Evolutionary conservation across 2,888 invertebrate species (phyloP), one percentile per base, ranked within the genome.

Genomic region (Lochmaea capreae): DNA sequence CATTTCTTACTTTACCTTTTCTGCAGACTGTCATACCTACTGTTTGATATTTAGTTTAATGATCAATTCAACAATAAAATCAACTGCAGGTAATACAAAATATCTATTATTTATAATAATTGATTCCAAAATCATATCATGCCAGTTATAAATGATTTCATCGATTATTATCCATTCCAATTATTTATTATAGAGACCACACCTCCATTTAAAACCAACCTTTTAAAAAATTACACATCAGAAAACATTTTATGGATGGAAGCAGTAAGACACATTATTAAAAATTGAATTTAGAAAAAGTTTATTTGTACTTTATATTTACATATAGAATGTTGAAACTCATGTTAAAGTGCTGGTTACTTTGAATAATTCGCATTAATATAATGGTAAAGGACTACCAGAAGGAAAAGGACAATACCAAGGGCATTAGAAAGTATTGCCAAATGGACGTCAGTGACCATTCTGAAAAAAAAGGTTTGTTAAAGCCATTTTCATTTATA

Each of bases 321-420:
- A 63, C 43, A 63, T 43, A 39, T 42, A 54, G 54, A 33, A 61
- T 42, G 4, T 16, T 63, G 10, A 62, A 62, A 59, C 10, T 61
- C 33, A 61, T 61, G 39, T 33, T 39, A n/a, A 42, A 42, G 42
- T 42, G 62, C 9, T 22, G 8, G 39, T 62, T 54, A 72, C 57
- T 79, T 93, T 1, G 91, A 88, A 83, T 92, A 92, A 85, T 95
- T 97, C 0, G 96, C 97, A 80, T 95, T 94, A 69, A 98, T 96
- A 85, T 98, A 99, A 85, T 99, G 98, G 86, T 97, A 99, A 2
- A 98, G 89, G 65, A 99, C 97, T n/a, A 99, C 98, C 80, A 98
- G 88, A 67, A 98, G 90, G 84, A 98, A 96, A 54, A 96, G 89
- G 0, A 95, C 94, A 3, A 98, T 97, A 78, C 98, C 98, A 79